Base-by-base conservation (phyloP, 2,888 invertebrate species). In the Caradrina clavipalpis region DNA sequence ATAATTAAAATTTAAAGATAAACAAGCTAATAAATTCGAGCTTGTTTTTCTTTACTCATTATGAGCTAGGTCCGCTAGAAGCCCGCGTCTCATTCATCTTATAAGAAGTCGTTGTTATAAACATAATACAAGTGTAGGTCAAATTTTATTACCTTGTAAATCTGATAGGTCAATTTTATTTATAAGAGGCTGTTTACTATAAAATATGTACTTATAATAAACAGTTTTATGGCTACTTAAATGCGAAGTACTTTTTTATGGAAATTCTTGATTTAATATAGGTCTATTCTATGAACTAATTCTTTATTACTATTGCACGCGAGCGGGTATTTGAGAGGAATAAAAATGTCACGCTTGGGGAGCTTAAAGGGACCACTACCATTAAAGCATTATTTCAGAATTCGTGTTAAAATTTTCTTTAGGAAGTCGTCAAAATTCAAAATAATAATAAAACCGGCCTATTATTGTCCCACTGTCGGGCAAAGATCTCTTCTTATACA, bases 181-280 rank as follows among this genome's bases (percentile, higher is more conserved):
- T 59, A 65, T 77, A 62, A 21, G 39, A 26, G 26, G 26, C 26
- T 26, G 26, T 26, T 26, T 26, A 26, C 26, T 26, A 26, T 26
- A 26, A 26, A 26, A 26, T 26, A 26, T 26, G 35, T 59, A 54
- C 50, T 76, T 45, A 54, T 53, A 77, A 65, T 77, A 78, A 78
- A 78, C 61, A 54, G 42, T 63, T 78, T 76, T 72, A 77, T 67
- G 58, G 42, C 17, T 56, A 51, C n/a, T 53, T 71, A 62, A 66
- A 76, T 71, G 22, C n/a, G 17, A 62, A 62, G 26, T 71, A 60
- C 55, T 26, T 58, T 51, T 76, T 71, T 76, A 77, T 71, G 42
- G 55, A 47, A 65, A 71, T 71, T 71, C 35, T 26, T 59, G 45
- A 66, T 71, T 49, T n/a, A 13, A 71, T 65, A 66, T 76, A 45